Base-by-base conservation (phyloP, 2,888 invertebrate genomes). In the Cylindroiulus punctatus region DNA sequence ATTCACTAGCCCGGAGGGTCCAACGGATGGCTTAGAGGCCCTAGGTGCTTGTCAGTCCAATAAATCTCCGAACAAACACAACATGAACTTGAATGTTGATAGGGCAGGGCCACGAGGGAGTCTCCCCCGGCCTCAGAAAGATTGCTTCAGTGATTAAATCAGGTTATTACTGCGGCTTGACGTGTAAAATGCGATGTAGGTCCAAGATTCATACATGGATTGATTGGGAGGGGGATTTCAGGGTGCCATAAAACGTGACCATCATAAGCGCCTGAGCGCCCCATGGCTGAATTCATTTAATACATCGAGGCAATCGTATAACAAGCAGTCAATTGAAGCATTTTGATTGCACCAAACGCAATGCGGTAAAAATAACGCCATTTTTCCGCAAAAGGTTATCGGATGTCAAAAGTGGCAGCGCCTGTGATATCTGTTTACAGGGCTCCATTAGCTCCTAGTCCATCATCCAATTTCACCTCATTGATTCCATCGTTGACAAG, bases 111-210 rank as follows among this genome's bases (percentile, higher is more conserved):
- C 65, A 17, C 26, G 4, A 65, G 65, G 19, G 65, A 10, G 19
- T 26, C 26, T 65, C 26, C 65, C 12, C 65, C 65, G 19, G 65
- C 19, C 22, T 65, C 65, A 26, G 65, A 65, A 65, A 65, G 65
- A 65, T 65, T 65, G 65, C 65, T 65, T 65, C 65, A 65, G 65
- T 65, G 65, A 65, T 65, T 65, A 65, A 65, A 65, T 65, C 65
- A 65, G 26, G 19, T 65, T 65, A 65, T 65, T 22, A 65, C 65
- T 65, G 0, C 1, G 22, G 65, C 65, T 65, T 65, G 65, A 65
- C 26, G 65, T 26, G 65, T 65, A 65, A 65, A 65, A 65, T 65
- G 65, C 65, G 65, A 26, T 65, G 65, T 65, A 7, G 19, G 22
- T 22, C 26, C 22, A 22, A n/a, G 65, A 26, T 65, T 65, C 65